Base-by-base conservation (phyloP, 2,888 invertebrate species). In the Scaptomyza cyrtandrae region DNA sequence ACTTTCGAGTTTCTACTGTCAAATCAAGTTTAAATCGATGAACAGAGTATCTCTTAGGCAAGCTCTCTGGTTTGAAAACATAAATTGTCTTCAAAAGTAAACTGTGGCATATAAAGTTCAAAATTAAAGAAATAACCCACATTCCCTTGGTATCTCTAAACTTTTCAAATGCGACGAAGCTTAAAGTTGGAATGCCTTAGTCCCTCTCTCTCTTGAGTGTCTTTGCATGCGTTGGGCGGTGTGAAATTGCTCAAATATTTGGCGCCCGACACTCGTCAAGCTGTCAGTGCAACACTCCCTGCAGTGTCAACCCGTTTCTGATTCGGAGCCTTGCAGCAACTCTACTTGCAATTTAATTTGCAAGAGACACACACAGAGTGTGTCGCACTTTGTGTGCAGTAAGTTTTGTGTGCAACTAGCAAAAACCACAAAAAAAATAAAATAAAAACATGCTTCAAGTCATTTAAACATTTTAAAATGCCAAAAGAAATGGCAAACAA, bases 391-490 rank as follows among this genome's bases (percentile, higher is more conserved):
- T 45, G 19, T 66, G 68, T 65, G 79, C 56, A 58, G 57, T 9
- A 78, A 64, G 56, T 74, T 67, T 56, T 56, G 29, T 52, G 60
- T 55, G 58, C 44, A 37, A 48, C 46, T 37, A 52, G 13, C 31
- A 50, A 3, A 24, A 24, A 24, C n/a, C n/a, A n/a, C n/a, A n/a
- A n/a, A n/a, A n/a, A n/a, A n/a, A n/a, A n/a, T n/a, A 24, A 24
- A 24, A 24, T 2, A 39, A 54, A 55, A 61, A 69, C 39, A 62
- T 72, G 82, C 70, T 67, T 69, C 80, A 83, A 81, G 73, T 80
- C 73, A 66, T 84, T 81, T 63, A 74, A 74, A 65, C 58, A 72
- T 74, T 86, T 84, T 75, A 75, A 78, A 68, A 57, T 66, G 68
- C 72, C 44, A 60, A 66, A 35, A n/a, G 31, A 16, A 1, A 41